A percentile compares a stretch with the other conserved stretches of the same genome.
These are phyloP conservation scores for Ormyrus labotus DNA, from an alignment of 2,888 invertebrate genomes.

Conservation along the genomic window DNA sequence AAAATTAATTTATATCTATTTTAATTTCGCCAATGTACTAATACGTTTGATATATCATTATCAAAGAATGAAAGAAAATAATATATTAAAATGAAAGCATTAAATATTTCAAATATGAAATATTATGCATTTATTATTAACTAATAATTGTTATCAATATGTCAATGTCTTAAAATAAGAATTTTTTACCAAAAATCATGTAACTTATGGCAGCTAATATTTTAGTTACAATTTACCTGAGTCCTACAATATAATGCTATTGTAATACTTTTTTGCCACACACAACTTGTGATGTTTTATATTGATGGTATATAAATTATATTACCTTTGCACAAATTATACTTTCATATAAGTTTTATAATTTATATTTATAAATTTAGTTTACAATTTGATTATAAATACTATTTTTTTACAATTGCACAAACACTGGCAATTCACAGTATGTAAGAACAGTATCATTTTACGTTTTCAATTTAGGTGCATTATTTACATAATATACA, in stretches of 20 bases:
- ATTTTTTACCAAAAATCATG: constrained; percentile 41
- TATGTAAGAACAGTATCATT: background rate
- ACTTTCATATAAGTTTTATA: constrained; percentile 20
- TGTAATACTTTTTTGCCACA: constrained; percentile 28
- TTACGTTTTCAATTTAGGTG: constrained; percentile 6
- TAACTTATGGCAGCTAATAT: constrained; percentile 8
- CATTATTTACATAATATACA: background rate
- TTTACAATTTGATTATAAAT: background rate
- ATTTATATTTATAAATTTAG: constrained; percentile 12
- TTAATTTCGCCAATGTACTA: constrained; percentile 47
- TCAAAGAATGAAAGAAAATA: constrained; percentile 22
- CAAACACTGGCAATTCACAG: background rate
- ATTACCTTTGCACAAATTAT: constrained; percentile 24
- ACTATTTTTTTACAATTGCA: background rate
- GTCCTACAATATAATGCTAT: constrained; percentile 30
- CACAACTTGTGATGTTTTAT: constrained; percentile 26
- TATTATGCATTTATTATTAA: constrained; percentile 31
- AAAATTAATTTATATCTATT: constrained; percentile 33
- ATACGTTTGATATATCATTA: constrained; percentile 64
- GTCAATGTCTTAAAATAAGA: constrained; percentile 22
- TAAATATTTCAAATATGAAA: constrained; percentile 1
- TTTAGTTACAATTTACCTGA: constrained; percentile 37
- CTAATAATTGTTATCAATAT: constrained; percentile 31
- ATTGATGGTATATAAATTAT: background rate
- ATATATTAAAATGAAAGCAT: constrained; percentile 40